Base-by-base conservation (phyloP, 2,888 invertebrate genomes). In the Pheosia tremula region DNA sequence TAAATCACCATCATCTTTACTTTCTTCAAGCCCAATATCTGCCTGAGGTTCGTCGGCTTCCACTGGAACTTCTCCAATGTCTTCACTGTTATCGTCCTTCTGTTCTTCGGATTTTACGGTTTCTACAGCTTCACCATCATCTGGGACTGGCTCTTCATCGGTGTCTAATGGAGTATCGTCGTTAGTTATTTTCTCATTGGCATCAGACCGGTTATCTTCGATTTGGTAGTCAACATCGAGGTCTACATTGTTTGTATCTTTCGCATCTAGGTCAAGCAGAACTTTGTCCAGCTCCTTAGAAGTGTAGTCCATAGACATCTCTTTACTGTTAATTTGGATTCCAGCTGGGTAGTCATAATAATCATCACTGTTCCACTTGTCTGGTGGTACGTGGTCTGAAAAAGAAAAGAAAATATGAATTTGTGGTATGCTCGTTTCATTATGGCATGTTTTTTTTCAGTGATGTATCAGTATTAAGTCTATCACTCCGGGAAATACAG, bases 201-300 rank as follows among this genome's bases (percentile, higher is more conserved):
- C 9, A 11, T 47, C 49, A 0, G 64, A 76, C 61, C 89, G 81
- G 49, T 89, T 90, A 45, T 90, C 91, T 79, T 91, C 91, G 38
- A 85, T 70, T 58, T 84, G 87, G 60, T 90, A 89, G 67, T 89
- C 88, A 52, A 24, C 24, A 24, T 24, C 24, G 24, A 24, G 24
- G 24, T 53, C 71, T 62, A 13, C 70, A 11, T 54, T 53, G 0
- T 66, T 60, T 58, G 60, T 41, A 59, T 50, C 5, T 66, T 69
- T 67, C 52, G 60, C 52, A 36, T 69, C 64, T 9, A 9, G 8
- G 8, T 9, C 43, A 9, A 9, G 4, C 0, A 47, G 47, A n/a
- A n/a, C 11, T 11, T 47, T 47, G 47, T n/a, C 47, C 11, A 47
- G 2, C 0, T 47, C 47, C 11, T 5, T 47, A 5, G 11, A n/a